Conservation (phyloP, 2,888 invertebrate species). For the Gastrophysa polygoni region DNA sequence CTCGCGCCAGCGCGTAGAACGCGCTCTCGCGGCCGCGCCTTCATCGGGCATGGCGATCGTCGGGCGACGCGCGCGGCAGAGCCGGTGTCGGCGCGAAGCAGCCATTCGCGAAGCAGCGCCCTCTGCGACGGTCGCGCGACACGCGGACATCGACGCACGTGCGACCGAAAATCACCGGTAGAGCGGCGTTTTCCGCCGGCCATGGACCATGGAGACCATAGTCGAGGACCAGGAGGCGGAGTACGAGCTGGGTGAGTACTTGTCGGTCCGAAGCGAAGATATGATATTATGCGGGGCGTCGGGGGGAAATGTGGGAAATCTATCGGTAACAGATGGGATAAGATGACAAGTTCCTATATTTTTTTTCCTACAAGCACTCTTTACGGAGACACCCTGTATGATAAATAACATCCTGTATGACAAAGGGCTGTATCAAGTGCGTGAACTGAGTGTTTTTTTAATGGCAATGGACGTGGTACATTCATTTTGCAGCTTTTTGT, state of each 20-base stretch:
- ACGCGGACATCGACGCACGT: not conserved
- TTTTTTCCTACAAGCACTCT: not conserved
- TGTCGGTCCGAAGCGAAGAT: not conserved
- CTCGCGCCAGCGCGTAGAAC: too few species aligned
- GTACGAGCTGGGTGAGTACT: constrained; percentile 68
- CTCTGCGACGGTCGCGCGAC: constrained; percentile 14
- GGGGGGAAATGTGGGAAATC: not conserved
- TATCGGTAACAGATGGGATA: not conserved
- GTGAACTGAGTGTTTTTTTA: too few species aligned
- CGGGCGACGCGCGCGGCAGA: too few species aligned
- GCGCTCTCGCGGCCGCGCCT: too few species aligned
- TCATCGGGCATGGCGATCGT: not conserved
- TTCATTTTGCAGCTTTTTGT: too few species aligned
- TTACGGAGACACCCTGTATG: too few species aligned
- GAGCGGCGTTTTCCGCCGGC: constrained; percentile 43
- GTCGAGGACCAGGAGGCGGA: constrained; percentile 71
- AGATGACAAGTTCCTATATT: too few species aligned
- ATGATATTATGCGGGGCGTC: too few species aligned
- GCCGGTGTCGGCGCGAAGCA: constrained; percentile 11
- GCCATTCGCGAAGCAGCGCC: constrained; percentile 12
- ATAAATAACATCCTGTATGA: too few species aligned
- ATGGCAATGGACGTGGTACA: too few species aligned
- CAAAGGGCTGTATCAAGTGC: too few species aligned
- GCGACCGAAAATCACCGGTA: constrained; percentile 42
- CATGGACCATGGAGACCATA: constrained; percentile 69